Evolutionary conservation across 2,113 vertebrate genomes (phyloP).

Genomic region (Scomber scombrus): DNA sequence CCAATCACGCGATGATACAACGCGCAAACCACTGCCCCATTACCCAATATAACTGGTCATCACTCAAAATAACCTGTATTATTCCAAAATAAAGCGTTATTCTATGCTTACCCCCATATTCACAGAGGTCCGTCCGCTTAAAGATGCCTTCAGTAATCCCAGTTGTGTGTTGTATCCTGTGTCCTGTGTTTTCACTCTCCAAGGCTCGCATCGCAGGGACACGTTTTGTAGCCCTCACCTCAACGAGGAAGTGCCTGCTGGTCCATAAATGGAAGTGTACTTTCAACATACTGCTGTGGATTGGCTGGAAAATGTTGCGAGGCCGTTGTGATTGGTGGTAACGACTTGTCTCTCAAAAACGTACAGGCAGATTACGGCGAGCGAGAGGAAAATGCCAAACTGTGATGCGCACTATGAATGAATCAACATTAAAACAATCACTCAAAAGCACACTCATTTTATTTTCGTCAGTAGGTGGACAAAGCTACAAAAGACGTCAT

Average conservation of each 20-base stretch:
- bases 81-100: background rate
- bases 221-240: conserved; percentile 65
- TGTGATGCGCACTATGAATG: background rate
- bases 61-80: conserved; percentile 11
- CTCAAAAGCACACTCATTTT: background rate
- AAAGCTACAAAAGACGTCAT: conserved; percentile 24
- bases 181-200: background rate
- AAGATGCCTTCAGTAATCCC: background rate
- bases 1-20: conserved; percentile 52
- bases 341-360: conserved; percentile 35
- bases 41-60: conserved; percentile 41
- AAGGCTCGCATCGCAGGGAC: conserved; percentile 49
- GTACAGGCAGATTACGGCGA: conserved; percentile 49
- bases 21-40: conserved; percentile 5
- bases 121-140: background rate
- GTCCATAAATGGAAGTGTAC: conserved; percentile 50
- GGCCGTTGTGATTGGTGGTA: conserved; percentile 70
- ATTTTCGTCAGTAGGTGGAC: conserved; percentile 16
- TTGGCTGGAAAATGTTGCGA: conserved; percentile 61
- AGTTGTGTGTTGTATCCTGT: background rate
- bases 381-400: conserved; percentile 40
- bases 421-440: background rate
- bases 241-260: conserved; percentile 63
- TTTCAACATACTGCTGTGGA: conserved; percentile 10
- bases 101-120: conserved; percentile 70